Base-by-base conservation (phyloP, 2,797 vertebrate species). In the Hypotaenidia philippensis region DNA sequence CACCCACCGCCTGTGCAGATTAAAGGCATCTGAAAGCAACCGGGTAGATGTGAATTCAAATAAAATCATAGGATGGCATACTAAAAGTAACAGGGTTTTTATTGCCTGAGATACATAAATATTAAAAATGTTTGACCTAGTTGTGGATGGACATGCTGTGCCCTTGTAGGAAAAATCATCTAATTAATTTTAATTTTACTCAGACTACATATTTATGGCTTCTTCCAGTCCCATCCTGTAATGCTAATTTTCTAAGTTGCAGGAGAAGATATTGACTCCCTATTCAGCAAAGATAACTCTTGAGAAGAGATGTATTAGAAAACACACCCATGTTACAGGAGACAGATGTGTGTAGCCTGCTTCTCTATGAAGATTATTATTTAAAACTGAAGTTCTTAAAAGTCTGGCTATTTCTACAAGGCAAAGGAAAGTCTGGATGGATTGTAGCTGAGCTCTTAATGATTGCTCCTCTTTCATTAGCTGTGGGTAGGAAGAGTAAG, bases 161-260 rank as follows among this genome's bases (percentile, higher is more conserved):
- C 47, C 71, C 79, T 83, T 83, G 55, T 47, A 83, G 44, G 60
- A 93, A 96, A 96, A 95, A 68, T 6, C 3, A 94, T 85, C 88
- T 83, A 89, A 92, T 96, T 96, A 27, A 90, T 87, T 96, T 96
- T 82, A 57, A 68, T 96, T 97, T 97, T 88, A 90, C 91, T 96
- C 79, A 91, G 83, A 80, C 82, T 66, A 68, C n/a, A 17, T 94
- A 83, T 82, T 83, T 93, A 93, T 93, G 70, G 57, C 85, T 91
- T 90, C 71, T 83, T 90, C 50, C 34, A 77, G 53, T 75, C 45
- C 63, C 92, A 79, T 61, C 56, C 23, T 45, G 57, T 61, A 72
- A 71, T n/a, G 57, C 57, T 63, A 83, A 55, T 26, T 75, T 63
- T 53, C 29, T 88, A 93, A 92, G 91, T 5, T 81, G 70, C 65